Conservation (phyloP, 2,888 invertebrate species). For the Phalera bucephala region DNA sequence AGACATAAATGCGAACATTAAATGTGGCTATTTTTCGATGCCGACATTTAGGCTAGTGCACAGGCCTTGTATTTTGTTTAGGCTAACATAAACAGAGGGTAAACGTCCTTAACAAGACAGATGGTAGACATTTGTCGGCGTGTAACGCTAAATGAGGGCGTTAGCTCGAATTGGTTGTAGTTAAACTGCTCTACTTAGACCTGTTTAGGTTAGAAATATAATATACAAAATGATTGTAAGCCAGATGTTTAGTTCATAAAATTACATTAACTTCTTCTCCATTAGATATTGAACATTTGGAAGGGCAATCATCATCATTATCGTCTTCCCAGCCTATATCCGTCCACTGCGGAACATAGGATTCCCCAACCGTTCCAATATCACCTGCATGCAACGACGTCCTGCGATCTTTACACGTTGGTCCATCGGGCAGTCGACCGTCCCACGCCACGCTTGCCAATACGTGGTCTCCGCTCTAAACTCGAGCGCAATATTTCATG, state of each 20-base stretch:
- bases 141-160: conserved; percentile 44
- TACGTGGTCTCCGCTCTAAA: neutral
- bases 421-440: too few relatives aligned
- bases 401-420: too few relatives aligned
- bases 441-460: too few relatives aligned
- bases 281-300: too few relatives aligned
- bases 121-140: conserved; percentile 32
- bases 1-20: neutral
- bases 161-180: conserved; percentile 32
- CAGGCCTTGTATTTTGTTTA: conserved; percentile 11
- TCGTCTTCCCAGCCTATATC: too few relatives aligned
- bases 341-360: too few relatives aligned
- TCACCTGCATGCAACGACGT: too few relatives aligned
- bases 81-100: conserved; percentile 23
- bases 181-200: conserved; percentile 19
- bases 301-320: too few relatives aligned
- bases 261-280: too few relatives aligned
- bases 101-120: conserved; percentile 35
- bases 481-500: neutral
- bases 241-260: too few relatives aligned
- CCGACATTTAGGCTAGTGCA: conserved; percentile 8
- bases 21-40: neutral
- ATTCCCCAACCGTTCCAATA: too few relatives aligned
- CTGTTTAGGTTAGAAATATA: conserved; percentile 6
- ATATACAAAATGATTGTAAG: neutral